These are phyloP conservation scores for Abramis brama DNA, from an alignment of 2,113 vertebrate genomes.

Conservation along the genomic window DNA sequence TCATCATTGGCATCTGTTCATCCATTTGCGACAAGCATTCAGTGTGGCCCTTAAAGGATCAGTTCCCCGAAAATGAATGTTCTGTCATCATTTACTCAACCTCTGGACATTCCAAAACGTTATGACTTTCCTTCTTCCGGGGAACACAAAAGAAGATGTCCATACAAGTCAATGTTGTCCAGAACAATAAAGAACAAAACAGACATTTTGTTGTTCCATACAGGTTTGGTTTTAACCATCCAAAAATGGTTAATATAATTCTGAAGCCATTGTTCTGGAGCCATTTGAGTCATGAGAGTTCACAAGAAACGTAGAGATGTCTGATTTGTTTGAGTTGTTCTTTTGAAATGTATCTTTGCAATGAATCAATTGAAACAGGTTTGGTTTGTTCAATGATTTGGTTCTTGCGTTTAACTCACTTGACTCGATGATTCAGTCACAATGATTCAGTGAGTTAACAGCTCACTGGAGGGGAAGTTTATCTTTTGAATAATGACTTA, in stretches of 20 bases:
- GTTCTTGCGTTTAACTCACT: background rate
- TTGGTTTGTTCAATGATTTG: background rate
- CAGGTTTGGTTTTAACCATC: too few species aligned
- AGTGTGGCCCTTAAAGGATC: slow-evolving; percentile 10
- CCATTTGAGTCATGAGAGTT: background rate
- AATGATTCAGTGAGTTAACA: too few species aligned
- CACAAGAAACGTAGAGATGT: background rate
- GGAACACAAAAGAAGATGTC: background rate
- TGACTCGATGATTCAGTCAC: too few species aligned
- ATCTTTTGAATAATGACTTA: too few species aligned
- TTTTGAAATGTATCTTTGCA: background rate
- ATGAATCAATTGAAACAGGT: background rate
- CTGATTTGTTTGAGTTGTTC: background rate
- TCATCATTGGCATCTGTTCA: slow-evolving; percentile 45
- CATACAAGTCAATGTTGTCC: background rate
- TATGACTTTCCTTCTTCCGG: background rate
- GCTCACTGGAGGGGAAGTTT: too few species aligned
- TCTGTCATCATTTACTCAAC: background rate
- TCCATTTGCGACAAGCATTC: slow-evolving; percentile 19
- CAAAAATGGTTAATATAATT: background rate
- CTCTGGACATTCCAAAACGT: background rate
- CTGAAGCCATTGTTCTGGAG: background rate
- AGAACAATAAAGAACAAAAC: background rate
- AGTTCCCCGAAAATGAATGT: slow-evolving; percentile 1
- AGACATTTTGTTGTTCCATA: background rate